Base-by-base conservation (phyloP, 2,888 invertebrate species). In the Stenotaenia linearis region DNA sequence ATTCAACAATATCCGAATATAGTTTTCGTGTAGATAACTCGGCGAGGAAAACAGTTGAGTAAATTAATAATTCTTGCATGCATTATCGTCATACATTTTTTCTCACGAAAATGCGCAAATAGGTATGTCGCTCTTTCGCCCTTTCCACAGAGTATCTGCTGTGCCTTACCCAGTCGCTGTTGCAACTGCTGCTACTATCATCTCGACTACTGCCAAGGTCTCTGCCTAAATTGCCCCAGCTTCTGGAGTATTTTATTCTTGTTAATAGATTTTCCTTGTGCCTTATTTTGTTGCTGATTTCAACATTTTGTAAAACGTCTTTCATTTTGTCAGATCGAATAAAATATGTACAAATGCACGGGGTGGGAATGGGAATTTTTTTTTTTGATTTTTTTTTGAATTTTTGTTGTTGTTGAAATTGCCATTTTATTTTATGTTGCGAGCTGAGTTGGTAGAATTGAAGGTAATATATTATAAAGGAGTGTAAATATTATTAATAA, bases 191-290 rank as follows among this genome's bases (percentile, higher is more conserved):
- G 78, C 30, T 61, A 56, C 25, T 61, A 50, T 28, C 28, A 61
- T 23, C 56, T 56, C 61, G 78, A 78, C 28, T 78, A 78, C 61
- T 78, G 78, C 78, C 78, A 61, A 21, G 78, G 78, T 18, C 78
- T 78, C 61, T 78, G 78, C 61, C 78, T 78, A 28, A 78, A 78
- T 56, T 78, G 78, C 61, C 78, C 78, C 25, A 56, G 61, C 30
- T 78, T 78, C 78, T 78, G 78, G 78, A 78, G 78, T 56, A 78
- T 78, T 40, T 78, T 78, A 23, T 78, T 78, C 61, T 35, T 78
- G 56, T 28, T 78, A 25, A 78, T 78, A n/a, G 78, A 78, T 32
- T 61, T 78, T 18, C 78, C 78, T n/a, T 78, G 78, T 78, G 78
- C 78, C 30, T 78, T 78, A n/a, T 78, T 50, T 56, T 78, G 61